Conservation (phyloP, 2,888 invertebrate genomes). For the Rhaphigaster nebulosa region DNA sequence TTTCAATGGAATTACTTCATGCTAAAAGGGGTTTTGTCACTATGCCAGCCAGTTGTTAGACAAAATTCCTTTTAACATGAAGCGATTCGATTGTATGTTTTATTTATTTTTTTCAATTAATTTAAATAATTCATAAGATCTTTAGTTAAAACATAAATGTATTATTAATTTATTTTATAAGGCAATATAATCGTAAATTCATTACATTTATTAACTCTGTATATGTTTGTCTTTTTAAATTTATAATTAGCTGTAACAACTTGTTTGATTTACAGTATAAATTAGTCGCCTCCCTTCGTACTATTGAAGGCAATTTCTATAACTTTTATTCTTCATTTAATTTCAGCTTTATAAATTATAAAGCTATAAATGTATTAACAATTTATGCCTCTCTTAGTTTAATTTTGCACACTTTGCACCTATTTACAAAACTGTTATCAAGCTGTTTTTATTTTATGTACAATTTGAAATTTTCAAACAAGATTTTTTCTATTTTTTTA, state of each 20-base stretch:
- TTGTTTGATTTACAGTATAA: background rate
- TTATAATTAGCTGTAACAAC: background rate
- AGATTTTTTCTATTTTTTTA: background rate
- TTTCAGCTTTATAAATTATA: background rate
- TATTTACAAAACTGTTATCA: background rate
- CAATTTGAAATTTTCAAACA: background rate
- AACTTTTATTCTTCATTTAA: background rate
- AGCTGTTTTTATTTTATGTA: background rate
- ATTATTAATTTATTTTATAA: background rate
- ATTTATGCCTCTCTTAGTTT: background rate
- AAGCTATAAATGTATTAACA: background rate
- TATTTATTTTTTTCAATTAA: too few species aligned
- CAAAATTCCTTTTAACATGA: too few species aligned
- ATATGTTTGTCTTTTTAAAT: background rate
- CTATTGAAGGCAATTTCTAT: background rate
- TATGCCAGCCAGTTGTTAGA: too few species aligned
- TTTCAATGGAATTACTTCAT: background rate
- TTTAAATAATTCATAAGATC: too few species aligned
- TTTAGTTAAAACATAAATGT: background rate
- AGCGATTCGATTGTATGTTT: too few species aligned
- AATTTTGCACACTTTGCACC: background rate
- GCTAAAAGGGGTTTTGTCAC: too few species aligned
- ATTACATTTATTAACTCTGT: background rate
- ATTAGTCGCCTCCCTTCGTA: background rate
- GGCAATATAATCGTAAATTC: background rate